Conservation (phyloP, 30 jellyfish, hydroid and myxozoan species). For the Aurelia sp. region DNA sequence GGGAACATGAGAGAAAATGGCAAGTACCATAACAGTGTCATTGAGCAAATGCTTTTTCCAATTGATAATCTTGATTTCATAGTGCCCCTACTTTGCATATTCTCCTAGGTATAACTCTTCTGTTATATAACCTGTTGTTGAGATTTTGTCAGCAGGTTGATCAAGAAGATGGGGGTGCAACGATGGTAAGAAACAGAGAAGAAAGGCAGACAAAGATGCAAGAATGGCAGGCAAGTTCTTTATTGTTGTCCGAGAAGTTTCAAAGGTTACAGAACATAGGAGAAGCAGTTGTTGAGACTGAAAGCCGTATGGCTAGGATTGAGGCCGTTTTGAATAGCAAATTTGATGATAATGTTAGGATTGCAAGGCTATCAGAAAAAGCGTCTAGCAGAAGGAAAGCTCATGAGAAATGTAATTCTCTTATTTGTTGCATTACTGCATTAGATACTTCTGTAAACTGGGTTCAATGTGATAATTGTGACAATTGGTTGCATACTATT, state of each 20-base stretch:
- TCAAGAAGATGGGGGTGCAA: neutral
- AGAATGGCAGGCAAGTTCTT: constrained; percentile 26
- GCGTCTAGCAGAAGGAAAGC: constrained; percentile 5
- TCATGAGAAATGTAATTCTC: constrained; percentile 8
- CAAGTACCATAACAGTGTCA: constrained; percentile 43
- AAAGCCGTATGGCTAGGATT: constrained; percentile 22
- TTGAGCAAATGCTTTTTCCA: too few species aligned
- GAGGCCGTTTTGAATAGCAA: constrained; percentile 30
- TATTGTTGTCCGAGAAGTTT: constrained; percentile 30
- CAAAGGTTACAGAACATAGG: constrained; percentile 15
- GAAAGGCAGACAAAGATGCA: constrained; percentile 7
- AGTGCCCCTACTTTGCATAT: constrained; percentile 51
- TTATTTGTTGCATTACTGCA: constrained; percentile 26
- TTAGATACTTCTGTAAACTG: constrained; percentile 10
- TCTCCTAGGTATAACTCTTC: constrained; percentile 36
- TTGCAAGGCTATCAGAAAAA: neutral
- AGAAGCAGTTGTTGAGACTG: constrained; percentile 7
- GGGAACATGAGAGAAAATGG: constrained; percentile 34
- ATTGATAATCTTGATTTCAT: constrained; percentile 34
- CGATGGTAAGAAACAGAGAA: too few species aligned
- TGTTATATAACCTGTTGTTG: constrained; percentile 9
- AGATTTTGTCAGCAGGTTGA: constrained; percentile 21
- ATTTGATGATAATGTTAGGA: constrained; percentile 11
- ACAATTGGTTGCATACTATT: constrained; percentile 10
- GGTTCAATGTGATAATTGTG: too few species aligned